phyloP scores from a whole-genome alignment of 2,797 vertebrate genomes.

The Ciconia nigra region DNA sequence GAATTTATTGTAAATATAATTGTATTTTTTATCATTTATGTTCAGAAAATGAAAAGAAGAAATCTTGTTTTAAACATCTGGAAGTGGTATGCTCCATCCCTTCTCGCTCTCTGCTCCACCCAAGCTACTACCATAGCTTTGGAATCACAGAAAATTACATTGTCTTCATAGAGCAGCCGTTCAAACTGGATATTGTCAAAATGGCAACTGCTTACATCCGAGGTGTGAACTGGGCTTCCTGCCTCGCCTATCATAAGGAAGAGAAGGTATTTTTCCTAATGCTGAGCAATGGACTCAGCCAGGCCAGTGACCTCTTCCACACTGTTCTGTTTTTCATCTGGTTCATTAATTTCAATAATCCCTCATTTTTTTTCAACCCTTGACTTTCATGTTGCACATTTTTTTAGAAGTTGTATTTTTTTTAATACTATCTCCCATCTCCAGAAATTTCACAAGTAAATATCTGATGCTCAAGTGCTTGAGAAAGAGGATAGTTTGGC shows the following conservation, averaged over 20 bases:
- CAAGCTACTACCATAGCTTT: constrained; percentile 96
- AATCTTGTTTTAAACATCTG: constrained; percentile 71
- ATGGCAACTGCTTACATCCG: constrained; percentile 89
- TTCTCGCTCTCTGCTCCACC: constrained; percentile 80
- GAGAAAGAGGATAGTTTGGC: not conserved
- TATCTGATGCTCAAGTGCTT: not conserved
- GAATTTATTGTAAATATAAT: not conserved
- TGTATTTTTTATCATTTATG: not conserved
- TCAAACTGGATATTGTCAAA: constrained; percentile 85
- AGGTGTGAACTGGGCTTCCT: constrained; percentile 88
- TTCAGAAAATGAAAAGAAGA: constrained; percentile 66
- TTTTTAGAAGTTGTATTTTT: not conserved
- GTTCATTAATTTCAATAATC: not conserved
- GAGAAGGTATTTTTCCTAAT: constrained; percentile 76
- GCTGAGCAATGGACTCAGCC: not conserved
- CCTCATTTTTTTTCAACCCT: not conserved
- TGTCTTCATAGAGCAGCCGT: constrained; percentile 91
- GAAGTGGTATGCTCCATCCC: constrained; percentile 85
- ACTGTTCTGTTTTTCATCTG: not conserved
- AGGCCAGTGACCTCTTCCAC: not conserved
- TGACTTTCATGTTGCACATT: not conserved
- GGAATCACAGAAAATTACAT: constrained; percentile 89
- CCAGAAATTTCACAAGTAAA: not conserved
- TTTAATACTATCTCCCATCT: not conserved
- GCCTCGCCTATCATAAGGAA: constrained; percentile 82